Evolutionary conservation across 2,888 invertebrate genomes (phyloP).

Genomic region (Bedellia somnulentella): DNA sequence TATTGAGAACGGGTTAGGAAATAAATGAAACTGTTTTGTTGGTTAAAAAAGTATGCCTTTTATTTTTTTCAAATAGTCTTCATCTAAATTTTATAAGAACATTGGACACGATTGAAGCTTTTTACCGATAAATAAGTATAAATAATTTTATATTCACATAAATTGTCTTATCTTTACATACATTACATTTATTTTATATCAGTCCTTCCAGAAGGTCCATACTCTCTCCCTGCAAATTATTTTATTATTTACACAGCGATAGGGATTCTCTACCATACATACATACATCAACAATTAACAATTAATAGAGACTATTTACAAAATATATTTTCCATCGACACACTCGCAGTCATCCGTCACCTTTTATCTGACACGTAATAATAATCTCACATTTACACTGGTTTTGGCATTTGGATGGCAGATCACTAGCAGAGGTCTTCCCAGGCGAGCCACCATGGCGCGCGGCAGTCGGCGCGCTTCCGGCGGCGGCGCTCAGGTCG

Average conservation of each 20-base stretch:
- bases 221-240: conserved; percentile 59
- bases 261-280: conserved; percentile 59
- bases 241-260: conserved; percentile 59
- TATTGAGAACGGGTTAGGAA: conserved; percentile 47
- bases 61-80: conserved; percentile 60
- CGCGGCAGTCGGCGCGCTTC: conserved; percentile 59
- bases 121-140: conserved; percentile 63
- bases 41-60: conserved; percentile 63
- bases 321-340: conserved; percentile 45
- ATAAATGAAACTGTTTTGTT: conserved; percentile 57
- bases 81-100: conserved; percentile 63
- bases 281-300: conserved; percentile 63
- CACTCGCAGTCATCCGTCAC: conserved; percentile 36
- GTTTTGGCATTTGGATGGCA: conserved; percentile 58
- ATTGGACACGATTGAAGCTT: conserved; percentile 62
- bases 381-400: conserved; percentile 31
- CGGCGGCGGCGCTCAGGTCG: conserved; percentile 72
- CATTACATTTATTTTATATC: conserved; percentile 60
- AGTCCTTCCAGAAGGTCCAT: conserved; percentile 63
- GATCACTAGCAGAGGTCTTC: conserved; percentile 48
- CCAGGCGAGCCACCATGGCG: conserved; percentile 53
- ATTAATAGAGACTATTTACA: conserved; percentile 61
- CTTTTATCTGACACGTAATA: conserved; percentile 24
- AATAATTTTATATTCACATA: conserved; percentile 63
- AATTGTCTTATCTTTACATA: conserved; percentile 59